A percentile compares a stretch with the other conserved stretches of the same genome.
These are phyloP conservation scores for Alectura lathami DNA, from an alignment of 2,113 vertebrate genomes.

Conservation along the genomic window DNA sequence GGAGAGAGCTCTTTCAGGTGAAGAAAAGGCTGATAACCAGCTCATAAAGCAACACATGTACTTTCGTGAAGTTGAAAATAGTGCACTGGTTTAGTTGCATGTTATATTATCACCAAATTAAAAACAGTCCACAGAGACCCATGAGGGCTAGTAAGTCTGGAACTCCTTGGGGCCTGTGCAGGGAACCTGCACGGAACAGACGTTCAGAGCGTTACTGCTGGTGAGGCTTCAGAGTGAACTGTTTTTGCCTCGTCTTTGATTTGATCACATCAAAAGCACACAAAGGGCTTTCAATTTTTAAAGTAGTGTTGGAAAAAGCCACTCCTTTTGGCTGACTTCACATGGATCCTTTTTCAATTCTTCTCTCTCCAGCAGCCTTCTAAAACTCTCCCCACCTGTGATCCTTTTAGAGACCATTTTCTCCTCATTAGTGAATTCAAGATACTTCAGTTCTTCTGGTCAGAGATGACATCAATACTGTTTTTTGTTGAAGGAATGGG, in stretches of 20 bases:
- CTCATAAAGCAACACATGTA: not conserved
- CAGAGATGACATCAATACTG: not conserved
- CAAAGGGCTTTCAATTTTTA: not conserved
- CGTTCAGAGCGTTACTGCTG: not conserved
- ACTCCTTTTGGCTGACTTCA: not conserved
- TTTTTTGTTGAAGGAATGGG: not conserved
- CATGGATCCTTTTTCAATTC: not conserved
- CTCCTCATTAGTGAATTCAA: not conserved
- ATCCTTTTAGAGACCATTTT: not conserved
- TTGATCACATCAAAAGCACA: not conserved
- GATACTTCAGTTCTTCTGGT: not conserved
- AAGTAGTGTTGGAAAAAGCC: not conserved
- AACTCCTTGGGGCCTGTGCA: not conserved
- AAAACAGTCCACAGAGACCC: not conserved
- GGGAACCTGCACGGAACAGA: not conserved
- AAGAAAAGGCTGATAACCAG: not conserved
- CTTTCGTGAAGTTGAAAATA: not conserved
- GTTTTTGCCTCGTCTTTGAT: not conserved
- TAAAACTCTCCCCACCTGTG: not conserved
- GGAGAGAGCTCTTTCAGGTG: not conserved
- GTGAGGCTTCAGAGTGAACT: not conserved
- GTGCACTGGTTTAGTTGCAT: accelerated
- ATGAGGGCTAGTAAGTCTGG: not conserved
- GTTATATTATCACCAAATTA: not conserved
- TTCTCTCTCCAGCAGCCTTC: not conserved